Base-by-base conservation (phyloP, 2,113 vertebrate species). In the Proteles cristata region DNA sequence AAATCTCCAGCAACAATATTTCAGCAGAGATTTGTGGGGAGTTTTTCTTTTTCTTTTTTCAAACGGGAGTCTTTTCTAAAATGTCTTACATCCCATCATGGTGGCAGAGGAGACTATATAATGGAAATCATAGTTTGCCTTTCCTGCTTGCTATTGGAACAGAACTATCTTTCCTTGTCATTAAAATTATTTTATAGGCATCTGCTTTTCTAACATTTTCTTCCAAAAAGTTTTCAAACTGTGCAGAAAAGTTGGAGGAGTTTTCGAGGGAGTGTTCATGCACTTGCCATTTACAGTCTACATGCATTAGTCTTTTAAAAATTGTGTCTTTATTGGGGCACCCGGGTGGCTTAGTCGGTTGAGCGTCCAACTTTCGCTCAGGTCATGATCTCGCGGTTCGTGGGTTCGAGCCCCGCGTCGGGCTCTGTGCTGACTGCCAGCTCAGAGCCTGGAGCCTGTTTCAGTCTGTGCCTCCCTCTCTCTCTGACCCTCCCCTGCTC, bases 221-320 rank as follows among this genome's bases (percentile, higher is more conserved):
- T 68, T 35, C 39, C 4, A 39, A 39, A 39, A 39, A 48, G 1
- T 23, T 61, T 89, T 81, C 33, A 58, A 65, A 79, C 33, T 43
- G 14, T 45, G 7, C 17, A 86, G 84, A 80, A 74, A 68, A n/a
- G 33, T 43, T n/a, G 71, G 50, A 63, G 33, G 28, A 61, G 25
- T 85, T 77, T 74, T 39, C 35, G 9, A 25, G 68, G 45, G 33
- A 48, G 15, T 4, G 1, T 17, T 74, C 0, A 0, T 6, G 10
- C n/a, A 11, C 35, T 25, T 58, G 9, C 23, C 39, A 12, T 26
- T 5, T 39, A 43, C 17, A 48, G 50, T 45, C 33, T 43, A 31
- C 21, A 4, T 0, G 35, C 1, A 0, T 4, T n/a, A 4, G n/a
- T 16, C 4, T 53, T 58, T 39, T 48, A 0, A 28, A 76, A 76